Conservation (phyloP, 2,113 vertebrate species). For the Fregata magnificens region DNA sequence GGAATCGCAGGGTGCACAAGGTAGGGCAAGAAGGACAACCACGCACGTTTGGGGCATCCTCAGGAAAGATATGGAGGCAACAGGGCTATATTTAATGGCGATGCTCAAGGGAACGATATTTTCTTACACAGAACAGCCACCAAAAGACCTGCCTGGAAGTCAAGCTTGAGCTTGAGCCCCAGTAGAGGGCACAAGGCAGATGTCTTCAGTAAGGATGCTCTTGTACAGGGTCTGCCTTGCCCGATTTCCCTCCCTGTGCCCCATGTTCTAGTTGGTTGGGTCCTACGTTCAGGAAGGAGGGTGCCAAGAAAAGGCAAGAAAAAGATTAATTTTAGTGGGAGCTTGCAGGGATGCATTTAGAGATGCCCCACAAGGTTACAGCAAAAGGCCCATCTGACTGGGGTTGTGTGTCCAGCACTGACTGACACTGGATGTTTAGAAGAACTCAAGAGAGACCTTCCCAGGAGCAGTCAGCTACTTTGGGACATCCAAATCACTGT, state of each 20-base stretch:
- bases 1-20: neutral
- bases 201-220: neutral
- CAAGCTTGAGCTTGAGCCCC: neutral
- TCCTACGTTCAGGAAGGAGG: neutral
- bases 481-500: neutral
- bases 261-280: neutral
- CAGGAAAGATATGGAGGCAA: neutral
- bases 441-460: neutral
- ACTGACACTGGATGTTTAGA: neutral
- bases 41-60: rapidly evolving
- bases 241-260: neutral
- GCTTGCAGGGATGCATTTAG: neutral
- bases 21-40: neutral
- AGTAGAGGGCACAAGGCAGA: neutral
- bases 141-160: neutral
- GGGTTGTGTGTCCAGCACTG: neutral
- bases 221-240: neutral
- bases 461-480: neutral
- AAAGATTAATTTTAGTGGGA: neutral
- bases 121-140: neutral
- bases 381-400: neutral
- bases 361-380: neutral
- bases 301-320: neutral
- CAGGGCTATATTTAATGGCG: neutral
- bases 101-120: neutral